Base-by-base conservation (phyloP, 2,113 vertebrate genomes). In the Tricholaema leucomelas region DNA sequence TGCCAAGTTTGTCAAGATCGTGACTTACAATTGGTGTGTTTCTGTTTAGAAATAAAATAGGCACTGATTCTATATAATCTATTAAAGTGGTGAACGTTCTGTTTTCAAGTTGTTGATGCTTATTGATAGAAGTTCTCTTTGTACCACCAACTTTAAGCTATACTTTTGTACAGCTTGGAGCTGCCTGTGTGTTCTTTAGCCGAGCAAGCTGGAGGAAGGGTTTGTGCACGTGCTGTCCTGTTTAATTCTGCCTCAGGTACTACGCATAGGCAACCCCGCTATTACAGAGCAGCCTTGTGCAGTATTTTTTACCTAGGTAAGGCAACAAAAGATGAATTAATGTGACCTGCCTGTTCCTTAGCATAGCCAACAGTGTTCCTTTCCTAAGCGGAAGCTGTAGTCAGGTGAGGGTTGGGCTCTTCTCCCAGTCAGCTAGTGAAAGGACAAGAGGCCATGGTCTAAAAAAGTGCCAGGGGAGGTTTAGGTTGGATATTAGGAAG, bases 161-260 rank as follows among this genome's bases (percentile, higher is more conserved):
- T 40, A 5, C 40, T 79, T 64, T 5, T 44, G 19, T 31, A 66
- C 12, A 33, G 28, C n/a, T 42, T 6, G 18, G 0, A 38, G 54
- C 28, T 58, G 46, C 28, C 54, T 12, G 3, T 7, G 25, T 9
- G 0, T 40, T 25, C 21, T 24, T 38, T 4, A 66, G 46, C 15
- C 40, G 61, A 40, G 28, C 48, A 15, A 18, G 25, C 14, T 60
- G 33, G 56, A 76, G 64, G 65, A 91, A 7, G 12, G 9, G 31
- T 17, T 38, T 35, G 50, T 5, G 0, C 10, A 6, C 4, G 13
- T 30, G 30, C 65, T 28, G 2, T 27, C 24, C 52, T 33, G 2
- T 9, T 48, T n/a, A 33, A 40, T 69, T 50, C 61, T 5, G 0
- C 61, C 74, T 61, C 36, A n/a, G 14, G 25, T 50, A 50, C 23